These are phyloP conservation scores for Stratiomys singularior DNA, from an alignment of 2,888 invertebrate genomes.

Conservation along the genomic window DNA sequence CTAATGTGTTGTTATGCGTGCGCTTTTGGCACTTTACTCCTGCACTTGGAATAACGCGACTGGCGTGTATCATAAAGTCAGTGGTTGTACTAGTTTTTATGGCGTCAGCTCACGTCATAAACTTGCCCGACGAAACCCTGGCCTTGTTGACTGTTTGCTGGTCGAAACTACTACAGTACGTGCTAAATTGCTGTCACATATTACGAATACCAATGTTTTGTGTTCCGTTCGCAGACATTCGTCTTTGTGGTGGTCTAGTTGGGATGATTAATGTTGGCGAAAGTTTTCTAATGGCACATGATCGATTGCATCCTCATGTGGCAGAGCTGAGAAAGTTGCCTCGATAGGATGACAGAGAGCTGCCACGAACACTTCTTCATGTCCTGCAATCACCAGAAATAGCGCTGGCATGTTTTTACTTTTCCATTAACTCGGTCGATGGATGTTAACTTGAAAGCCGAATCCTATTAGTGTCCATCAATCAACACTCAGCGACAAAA, in stretches of 20 bases:
- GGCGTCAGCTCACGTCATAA: background rate
- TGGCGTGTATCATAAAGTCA: background rate
- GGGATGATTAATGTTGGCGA: constrained; percentile 47
- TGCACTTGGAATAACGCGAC: background rate
- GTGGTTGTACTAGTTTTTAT: constrained; percentile 13
- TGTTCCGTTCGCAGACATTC: background rate
- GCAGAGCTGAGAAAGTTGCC: constrained; percentile 29
- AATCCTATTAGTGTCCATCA: constrained; percentile 45
- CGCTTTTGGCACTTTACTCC: background rate
- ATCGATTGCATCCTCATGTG: constrained; percentile 48
- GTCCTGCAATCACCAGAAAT: constrained; percentile 5
- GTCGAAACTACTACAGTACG: background rate
- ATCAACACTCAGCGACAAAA: constrained; percentile 26
- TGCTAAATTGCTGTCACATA: constrained; percentile 26
- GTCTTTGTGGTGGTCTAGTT: constrained; percentile 23
- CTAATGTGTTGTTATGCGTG: constrained; percentile 4
- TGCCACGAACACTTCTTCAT: constrained; percentile 26
- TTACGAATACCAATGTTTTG: constrained; percentile 20
- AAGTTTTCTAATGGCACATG: constrained; percentile 49
- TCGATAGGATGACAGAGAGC: constrained; percentile 1
- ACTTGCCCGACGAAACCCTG: background rate
- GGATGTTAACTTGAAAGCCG: constrained; percentile 37
- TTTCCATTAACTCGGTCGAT: constrained; percentile 40
- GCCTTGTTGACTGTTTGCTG: constrained; percentile 11
- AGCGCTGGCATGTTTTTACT: constrained; percentile 21